phyloP scores from a whole-genome alignment of 2,888 invertebrate genomes.

The Cantharis lateralis region DNA sequence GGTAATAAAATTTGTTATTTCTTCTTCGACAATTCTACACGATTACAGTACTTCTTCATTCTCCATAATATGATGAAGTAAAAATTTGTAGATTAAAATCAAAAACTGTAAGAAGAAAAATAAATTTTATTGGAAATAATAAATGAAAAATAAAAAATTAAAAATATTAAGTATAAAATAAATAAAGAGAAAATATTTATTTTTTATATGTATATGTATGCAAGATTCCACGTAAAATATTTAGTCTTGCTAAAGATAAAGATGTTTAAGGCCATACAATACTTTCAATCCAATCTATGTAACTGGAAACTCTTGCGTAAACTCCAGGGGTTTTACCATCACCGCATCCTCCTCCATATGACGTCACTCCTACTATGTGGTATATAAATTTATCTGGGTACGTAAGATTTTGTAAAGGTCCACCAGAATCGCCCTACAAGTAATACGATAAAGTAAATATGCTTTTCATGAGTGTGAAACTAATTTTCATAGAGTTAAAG shows the following conservation, averaged over 20 bases:
- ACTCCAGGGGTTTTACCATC: constrained; percentile 48
- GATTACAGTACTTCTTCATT: too few species aligned
- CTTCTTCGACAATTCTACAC: too few species aligned
- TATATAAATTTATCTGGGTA: constrained; percentile 34
- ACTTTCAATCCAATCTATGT: constrained; percentile 52
- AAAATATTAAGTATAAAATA: too few species aligned
- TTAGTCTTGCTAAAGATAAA: background rate
- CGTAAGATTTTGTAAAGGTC: constrained; percentile 54
- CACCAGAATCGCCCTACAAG: constrained; percentile 64
- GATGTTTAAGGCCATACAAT: constrained; percentile 48
- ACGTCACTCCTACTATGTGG: constrained; percentile 52
- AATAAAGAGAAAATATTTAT: too few species aligned
- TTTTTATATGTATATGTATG: background rate
- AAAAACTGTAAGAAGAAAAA: too few species aligned
- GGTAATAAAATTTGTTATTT: too few species aligned
- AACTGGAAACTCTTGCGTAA: constrained; percentile 50
- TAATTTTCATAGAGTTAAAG: too few species aligned
- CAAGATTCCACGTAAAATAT: background rate
- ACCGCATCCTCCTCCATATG: constrained; percentile 52
- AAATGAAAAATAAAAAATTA: too few species aligned
- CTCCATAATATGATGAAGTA: too few species aligned
- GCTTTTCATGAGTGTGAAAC: too few species aligned
- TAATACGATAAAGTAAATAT: background rate
- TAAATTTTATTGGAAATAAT: too few species aligned
- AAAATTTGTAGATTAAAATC: too few species aligned